phyloP scores from a whole-genome alignment of 2,888 invertebrate species.

The Phania funesta region DNA sequence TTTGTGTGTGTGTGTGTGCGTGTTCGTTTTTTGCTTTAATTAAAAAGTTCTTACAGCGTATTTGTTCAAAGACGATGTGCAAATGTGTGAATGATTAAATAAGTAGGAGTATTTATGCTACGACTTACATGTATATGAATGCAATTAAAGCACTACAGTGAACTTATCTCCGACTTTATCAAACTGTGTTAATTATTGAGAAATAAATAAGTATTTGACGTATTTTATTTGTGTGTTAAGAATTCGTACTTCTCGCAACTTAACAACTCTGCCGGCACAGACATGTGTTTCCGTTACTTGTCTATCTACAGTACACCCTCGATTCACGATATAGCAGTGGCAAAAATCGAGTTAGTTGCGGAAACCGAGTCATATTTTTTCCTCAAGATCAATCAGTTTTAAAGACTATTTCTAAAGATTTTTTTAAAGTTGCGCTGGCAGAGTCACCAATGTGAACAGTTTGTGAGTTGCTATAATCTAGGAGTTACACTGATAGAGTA shows the following conservation, averaged over 20 bases:
- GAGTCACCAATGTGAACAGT: too few species aligned
- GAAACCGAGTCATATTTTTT: too few species aligned
- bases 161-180: not conserved
- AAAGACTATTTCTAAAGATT: too few species aligned
- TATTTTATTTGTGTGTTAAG: not conserved
- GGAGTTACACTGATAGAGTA: too few species aligned
- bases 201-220: not conserved
- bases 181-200: conserved; percentile 18
- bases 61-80: conserved; percentile 19
- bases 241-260: not conserved
- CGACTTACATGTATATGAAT: not conserved
- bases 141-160: not conserved
- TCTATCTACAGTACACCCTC: too few species aligned
- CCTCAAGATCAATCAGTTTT: too few species aligned
- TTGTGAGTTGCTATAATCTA: too few species aligned
- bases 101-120: not conserved
- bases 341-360: too few species aligned
- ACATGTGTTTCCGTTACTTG: not conserved
- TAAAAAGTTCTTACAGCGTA: conserved; percentile 41
- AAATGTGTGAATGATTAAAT: not conserved
- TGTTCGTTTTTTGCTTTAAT: conserved; percentile 47
- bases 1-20: not conserved
- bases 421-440: too few species aligned
- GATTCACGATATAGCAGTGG: too few species aligned
- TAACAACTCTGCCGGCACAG: not conserved